A percentile compares a stretch with the other conserved stretches of the same genome.
Conservation (phyloP, 1,140 invertebrate genomes). For the Drosophila bifasciata region DNA sequence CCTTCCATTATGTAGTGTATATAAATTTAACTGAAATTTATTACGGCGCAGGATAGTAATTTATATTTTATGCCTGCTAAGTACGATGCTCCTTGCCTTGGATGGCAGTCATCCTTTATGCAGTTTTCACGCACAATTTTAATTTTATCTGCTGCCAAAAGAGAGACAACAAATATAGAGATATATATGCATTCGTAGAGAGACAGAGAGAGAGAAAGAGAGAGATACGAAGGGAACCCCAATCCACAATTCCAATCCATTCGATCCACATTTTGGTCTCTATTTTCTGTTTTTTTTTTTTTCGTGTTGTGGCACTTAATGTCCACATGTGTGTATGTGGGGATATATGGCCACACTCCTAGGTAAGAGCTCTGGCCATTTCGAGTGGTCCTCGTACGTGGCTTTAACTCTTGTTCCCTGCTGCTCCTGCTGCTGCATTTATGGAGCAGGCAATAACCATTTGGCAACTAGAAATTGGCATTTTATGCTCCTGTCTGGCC, state of each 20-base stretch:
- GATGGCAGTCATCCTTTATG: constrained; percentile 20
- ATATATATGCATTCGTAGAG: too few relatives aligned
- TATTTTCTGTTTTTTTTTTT: constrained; percentile 30
- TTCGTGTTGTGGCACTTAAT: constrained; percentile 65
- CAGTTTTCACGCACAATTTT: constrained; percentile 69
- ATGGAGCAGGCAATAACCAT: constrained; percentile 72
- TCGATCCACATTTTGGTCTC: constrained; percentile 31
- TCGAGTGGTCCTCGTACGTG: constrained; percentile 52
- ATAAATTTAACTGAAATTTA: constrained; percentile 82
- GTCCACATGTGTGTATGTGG: constrained; percentile 7
- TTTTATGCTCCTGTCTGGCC: constrained; percentile 76
- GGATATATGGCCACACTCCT: constrained; percentile 29
- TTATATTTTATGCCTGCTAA: constrained; percentile 82
- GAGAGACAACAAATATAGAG: not conserved
- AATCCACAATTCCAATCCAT: constrained; percentile 14
- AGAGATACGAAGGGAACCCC: not conserved
- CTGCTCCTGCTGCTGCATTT: constrained; percentile 43
- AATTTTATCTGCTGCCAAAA: constrained; percentile 55
- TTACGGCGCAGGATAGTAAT: constrained; percentile 78
- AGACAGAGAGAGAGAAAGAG: not conserved
- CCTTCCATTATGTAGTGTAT: constrained; percentile 42
- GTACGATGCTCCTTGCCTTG: constrained; percentile 38
- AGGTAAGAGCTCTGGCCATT: constrained; percentile 59
- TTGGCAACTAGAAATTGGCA: constrained; percentile 81
- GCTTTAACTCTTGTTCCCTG: constrained; percentile 30